A percentile compares a stretch with the other conserved stretches of the same genome.
These are phyloP conservation scores for Eubasilissa regina DNA, from an alignment of 1,140 invertebrate genomes.

Conservation along the genomic window DNA sequence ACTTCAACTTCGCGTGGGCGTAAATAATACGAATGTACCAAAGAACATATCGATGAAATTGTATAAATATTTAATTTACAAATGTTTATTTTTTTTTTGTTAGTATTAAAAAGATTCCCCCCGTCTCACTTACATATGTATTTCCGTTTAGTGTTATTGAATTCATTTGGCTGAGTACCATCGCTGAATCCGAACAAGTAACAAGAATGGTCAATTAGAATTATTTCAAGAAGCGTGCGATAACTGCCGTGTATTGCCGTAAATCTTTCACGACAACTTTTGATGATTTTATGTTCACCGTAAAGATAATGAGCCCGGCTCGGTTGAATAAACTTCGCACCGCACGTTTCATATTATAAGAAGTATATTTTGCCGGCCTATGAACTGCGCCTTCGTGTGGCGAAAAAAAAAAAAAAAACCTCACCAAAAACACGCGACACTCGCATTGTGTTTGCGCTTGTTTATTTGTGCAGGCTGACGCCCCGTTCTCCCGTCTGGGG, in stretches of 20 bases:
- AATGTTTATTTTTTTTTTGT: no score
- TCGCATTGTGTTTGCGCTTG: slow-evolving; percentile 8
- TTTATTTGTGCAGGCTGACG: not conserved
- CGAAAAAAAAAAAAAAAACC: not conserved
- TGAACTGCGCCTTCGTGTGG: not conserved
- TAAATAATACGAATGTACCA: no score
- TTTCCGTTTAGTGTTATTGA: no score
- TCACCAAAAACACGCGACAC: slow-evolving; percentile 6
- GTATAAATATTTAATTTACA: no score
- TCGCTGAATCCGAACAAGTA: not conserved
- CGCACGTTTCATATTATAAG: not conserved
- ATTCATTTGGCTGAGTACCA: no score
- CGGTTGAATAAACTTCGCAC: slow-evolving; percentile 4
- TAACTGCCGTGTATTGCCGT: not conserved
- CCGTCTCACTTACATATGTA: no score
- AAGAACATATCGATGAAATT: no score
- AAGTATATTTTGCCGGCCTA: not conserved
- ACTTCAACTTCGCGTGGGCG: no score
- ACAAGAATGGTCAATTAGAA: not conserved
- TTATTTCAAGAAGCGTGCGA: not conserved
- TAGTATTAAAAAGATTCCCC: no score
- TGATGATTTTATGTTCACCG: not conserved
- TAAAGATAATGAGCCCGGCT: not conserved
- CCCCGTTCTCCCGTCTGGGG: not conserved
- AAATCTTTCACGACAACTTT: not conserved